Evolutionary conservation across 2,797 vertebrate genomes (phyloP).

Genomic region (Pteronotus mesoamericanus): DNA sequence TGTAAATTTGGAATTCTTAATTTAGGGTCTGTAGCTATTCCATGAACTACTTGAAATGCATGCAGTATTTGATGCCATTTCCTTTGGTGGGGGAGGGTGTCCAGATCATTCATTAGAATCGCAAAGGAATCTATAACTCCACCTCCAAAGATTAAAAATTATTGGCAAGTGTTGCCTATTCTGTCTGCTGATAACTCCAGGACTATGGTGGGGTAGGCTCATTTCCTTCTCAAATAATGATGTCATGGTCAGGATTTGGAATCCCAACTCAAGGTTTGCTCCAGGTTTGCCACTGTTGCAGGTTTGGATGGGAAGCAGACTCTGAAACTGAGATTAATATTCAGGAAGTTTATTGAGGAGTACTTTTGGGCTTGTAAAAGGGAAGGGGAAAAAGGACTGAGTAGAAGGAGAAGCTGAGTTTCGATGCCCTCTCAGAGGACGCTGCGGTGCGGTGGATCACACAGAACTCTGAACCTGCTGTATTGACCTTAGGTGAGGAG

Average conservation of each 20-base stretch:
- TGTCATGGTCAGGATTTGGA: not conserved
- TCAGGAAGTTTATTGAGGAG: not conserved
- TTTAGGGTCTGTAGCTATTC: not conserved
- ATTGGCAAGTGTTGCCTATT: not conserved
- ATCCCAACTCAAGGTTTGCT: not conserved
- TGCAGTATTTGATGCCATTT: not conserved
- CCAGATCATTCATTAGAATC: not conserved
- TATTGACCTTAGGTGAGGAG: not conserved
- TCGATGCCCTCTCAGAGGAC: not conserved
- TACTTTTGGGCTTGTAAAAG: not conserved
- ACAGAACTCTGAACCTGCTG: not conserved
- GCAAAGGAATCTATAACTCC: not conserved
- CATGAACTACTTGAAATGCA: not conserved
- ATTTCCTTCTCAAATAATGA: not conserved
- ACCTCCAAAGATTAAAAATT: not conserved
- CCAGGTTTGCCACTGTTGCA: not conserved
- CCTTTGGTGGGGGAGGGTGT: not conserved
- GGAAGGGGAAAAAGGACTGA: not conserved
- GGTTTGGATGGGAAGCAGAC: not conserved
- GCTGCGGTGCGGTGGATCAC: rapidly evolving
- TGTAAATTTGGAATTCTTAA: not conserved
- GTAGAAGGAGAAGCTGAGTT: not conserved
- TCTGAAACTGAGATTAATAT: not conserved
- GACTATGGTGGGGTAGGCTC: not conserved
- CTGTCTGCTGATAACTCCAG: not conserved